Evolutionary conservation across 2,113 vertebrate species (phyloP), one percentile per base, ranked within the genome.

Genomic region (Paracanthobrama guichenoti): DNA sequence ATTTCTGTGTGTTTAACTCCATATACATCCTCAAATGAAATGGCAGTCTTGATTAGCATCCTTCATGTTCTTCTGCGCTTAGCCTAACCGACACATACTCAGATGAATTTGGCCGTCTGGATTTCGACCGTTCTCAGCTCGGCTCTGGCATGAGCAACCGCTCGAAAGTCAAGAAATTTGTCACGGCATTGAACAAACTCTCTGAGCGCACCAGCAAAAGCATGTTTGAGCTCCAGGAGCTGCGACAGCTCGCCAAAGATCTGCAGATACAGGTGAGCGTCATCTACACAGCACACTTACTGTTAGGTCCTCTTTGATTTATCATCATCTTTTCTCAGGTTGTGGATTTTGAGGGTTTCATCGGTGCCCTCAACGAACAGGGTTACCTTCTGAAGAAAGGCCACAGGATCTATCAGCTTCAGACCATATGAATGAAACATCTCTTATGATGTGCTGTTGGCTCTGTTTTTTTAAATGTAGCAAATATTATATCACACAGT

Each of bases 61-160:
- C 24, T 20, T 75, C 14, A 18, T 42, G 39, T 26, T 66, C 16
- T n/a, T 50, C 16, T 73, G 0, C 2, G 42, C 81, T 67, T 85
- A 99, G 98, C 89, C 94, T 99, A 90, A 92, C 96, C 80, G 97
- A 98, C 88, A 99, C 97, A 8, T 99, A 97, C 76, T 96, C 97
- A 0, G 97, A 99, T 87, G 98, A 98, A 80, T 94, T 98, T 90
- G 98, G 98, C 3, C 96, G 96, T 50, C 92, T 99, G 92, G 96
- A 99, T 91, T 98, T 99, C 26, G 95, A 98, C 62, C 96, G 98
- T 42, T 98, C 98, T n/a, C 97, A 98, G 91, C 96, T 97, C 0
- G 98, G 98, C 0, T 96, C 97, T 14, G 98, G 98, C 74, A 99
- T 99, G 97, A 99, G 98, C 93, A 96, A 99, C 76, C 94, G 96